phyloP scores from a whole-genome alignment of 2,888 invertebrate genomes.

The Napeogenes inachia region DNA sequence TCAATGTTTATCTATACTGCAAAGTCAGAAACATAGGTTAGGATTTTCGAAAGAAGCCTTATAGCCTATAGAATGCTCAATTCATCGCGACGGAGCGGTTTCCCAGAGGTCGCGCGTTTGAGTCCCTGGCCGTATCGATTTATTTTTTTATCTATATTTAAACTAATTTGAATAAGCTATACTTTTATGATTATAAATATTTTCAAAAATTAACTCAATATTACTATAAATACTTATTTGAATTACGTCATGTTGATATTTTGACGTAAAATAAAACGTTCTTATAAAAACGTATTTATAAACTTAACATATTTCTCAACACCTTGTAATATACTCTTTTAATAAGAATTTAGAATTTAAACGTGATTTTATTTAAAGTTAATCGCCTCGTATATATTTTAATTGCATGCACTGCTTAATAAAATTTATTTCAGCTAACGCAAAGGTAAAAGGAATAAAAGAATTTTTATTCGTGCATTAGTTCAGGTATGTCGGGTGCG shows the following conservation, averaged over 20 bases:
- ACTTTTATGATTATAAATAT: no score
- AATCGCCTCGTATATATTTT: conserved; percentile 19
- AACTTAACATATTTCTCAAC: not conserved
- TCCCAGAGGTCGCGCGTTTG: no score
- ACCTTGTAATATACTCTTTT: not conserved
- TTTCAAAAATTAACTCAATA: no score
- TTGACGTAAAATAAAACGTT: not conserved
- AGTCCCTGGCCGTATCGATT: no score
- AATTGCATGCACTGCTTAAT: conserved; percentile 26
- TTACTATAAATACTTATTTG: no score
- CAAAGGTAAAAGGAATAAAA: conserved; percentile 23
- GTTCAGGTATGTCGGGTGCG: conserved; percentile 42
- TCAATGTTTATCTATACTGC: no score
- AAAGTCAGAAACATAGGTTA: no score
- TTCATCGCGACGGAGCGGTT: no score
- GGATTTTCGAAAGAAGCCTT: no score
- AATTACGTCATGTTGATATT: not conserved
- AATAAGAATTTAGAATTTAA: not conserved
- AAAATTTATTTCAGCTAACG: conserved; percentile 26
- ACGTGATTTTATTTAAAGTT: conserved; percentile 16
- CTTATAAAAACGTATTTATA: not conserved
- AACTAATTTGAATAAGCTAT: no score
- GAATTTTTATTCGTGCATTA: conserved; percentile 44
- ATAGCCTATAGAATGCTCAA: no score
- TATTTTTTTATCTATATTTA: no score